A percentile compares a stretch with the other conserved stretches of the same genome.
Conservation (phyloP, 2,888 invertebrate species). For the Agrochola litura region DNA sequence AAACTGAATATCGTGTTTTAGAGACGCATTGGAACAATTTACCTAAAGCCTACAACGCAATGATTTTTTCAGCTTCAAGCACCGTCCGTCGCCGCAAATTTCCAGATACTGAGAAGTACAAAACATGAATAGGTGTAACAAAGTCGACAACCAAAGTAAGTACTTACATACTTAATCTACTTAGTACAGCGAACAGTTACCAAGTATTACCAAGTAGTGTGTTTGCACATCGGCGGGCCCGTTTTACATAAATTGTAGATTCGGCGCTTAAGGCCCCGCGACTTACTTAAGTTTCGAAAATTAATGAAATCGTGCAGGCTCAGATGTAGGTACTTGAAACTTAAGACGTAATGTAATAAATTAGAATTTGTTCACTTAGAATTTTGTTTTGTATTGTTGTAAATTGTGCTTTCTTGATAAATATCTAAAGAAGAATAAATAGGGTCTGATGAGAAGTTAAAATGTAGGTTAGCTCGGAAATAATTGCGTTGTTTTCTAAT, state of each 20-base stretch:
- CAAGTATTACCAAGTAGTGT: conserved; percentile 75
- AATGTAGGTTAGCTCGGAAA: neutral
- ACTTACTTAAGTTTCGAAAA: conserved; percentile 71
- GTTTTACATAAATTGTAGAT: conserved; percentile 87
- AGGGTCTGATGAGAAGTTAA: neutral
- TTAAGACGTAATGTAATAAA: conserved; percentile 62
- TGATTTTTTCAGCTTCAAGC: neutral
- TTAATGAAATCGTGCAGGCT: conserved; percentile 69
- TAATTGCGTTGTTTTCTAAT: neutral
- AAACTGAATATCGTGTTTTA: neutral
- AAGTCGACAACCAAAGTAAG: conserved; percentile 57
- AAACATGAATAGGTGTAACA: conserved; percentile 49
- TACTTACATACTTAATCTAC: conserved; percentile 82
- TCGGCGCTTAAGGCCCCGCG: conserved; percentile 63
- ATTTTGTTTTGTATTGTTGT: conserved; percentile 37
- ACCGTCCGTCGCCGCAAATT: neutral
- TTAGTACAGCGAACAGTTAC: conserved; percentile 77
- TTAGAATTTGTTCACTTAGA: conserved; percentile 55
- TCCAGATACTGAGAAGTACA: conserved; percentile 20
- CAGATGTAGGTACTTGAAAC: conserved; percentile 57
- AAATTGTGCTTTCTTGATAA: conserved; percentile 23
- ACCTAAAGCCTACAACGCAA: neutral
- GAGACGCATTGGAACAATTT: neutral
- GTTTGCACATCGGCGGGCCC: conserved; percentile 81
- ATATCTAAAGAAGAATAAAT: conserved; percentile 23